phyloP scores from a whole-genome alignment of 1,140 invertebrate genomes.

The Drosophila navojoa region DNA sequence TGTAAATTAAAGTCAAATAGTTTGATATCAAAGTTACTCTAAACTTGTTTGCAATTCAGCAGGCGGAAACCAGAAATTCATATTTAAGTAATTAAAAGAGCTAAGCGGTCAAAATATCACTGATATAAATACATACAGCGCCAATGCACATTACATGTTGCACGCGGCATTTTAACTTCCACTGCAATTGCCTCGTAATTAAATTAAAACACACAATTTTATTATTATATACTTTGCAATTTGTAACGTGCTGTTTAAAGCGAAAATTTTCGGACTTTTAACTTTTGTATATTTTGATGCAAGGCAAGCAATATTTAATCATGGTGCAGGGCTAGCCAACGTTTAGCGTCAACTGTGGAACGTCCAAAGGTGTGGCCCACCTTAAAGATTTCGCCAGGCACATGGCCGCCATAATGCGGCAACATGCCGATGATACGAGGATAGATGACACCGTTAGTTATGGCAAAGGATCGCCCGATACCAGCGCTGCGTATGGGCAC shows the following conservation, averaged over 20 bases:
- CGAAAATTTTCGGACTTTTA: constrained; percentile 12
- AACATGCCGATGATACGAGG: constrained; percentile 88
- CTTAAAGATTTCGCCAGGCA: constrained; percentile 87
- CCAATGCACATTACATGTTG: neutral
- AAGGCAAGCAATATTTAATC: constrained; percentile 31
- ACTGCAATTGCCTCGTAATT: too few species aligned
- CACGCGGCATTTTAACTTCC: neutral
- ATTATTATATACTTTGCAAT: neutral
- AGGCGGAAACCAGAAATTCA: too few species aligned
- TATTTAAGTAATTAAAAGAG: too few species aligned
- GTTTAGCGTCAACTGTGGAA: constrained; percentile 88
- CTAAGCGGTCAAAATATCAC: constrained; percentile 5
- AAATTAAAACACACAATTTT: too few species aligned
- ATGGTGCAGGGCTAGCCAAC: constrained; percentile 85
- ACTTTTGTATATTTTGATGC: neutral
- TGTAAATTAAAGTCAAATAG: too few species aligned
- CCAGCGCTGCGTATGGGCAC: constrained; percentile 85
- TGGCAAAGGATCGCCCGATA: constrained; percentile 81
- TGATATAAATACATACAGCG: constrained; percentile 8
- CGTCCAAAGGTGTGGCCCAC: constrained; percentile 89
- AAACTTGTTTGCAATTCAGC: too few species aligned
- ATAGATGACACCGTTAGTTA: constrained; percentile 87
- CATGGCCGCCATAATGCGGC: constrained; percentile 89
- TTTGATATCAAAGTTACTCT: too few species aligned
- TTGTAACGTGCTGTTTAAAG: neutral